phyloP scores from a whole-genome alignment of 2,888 invertebrate genomes.

The Caenorhabditis sinica region DNA sequence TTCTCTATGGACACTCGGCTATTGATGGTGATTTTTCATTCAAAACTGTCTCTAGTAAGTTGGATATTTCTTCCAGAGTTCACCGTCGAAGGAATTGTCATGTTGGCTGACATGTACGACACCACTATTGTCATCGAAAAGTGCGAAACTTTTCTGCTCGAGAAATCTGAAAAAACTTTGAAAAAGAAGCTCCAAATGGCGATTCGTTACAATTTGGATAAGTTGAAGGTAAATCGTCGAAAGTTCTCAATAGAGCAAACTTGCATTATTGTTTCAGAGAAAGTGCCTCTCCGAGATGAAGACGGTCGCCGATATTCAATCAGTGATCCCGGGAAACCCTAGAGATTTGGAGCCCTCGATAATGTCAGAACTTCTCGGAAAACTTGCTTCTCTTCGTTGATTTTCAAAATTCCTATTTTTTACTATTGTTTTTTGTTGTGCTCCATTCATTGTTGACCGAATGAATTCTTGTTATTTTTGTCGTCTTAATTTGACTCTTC shows the following conservation, averaged over 20 bases:
- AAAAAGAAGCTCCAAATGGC: neutral
- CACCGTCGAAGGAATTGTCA: neutral
- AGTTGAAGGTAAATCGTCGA: neutral
- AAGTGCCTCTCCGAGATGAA: neutral
- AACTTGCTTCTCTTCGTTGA: neutral
- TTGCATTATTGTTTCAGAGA: too few species aligned
- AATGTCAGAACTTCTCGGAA: neutral
- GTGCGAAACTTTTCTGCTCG: neutral
- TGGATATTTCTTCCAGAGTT: neutral
- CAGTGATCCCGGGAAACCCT: neutral
- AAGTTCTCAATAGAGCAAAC: neutral
- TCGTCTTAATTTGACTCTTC: too few species aligned
- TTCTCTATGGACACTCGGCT: neutral
- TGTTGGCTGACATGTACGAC: neutral
- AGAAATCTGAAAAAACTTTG: neutral
- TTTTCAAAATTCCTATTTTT: too few species aligned
- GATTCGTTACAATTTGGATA: neutral
- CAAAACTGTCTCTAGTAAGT: too few species aligned
- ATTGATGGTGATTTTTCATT: conserved; percentile 5
- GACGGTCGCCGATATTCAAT: neutral
- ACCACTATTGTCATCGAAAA: neutral
- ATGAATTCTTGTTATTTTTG: too few species aligned
- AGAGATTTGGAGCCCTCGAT: neutral
- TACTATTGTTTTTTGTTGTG: too few species aligned
- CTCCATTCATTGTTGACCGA: too few species aligned